Evolutionary conservation across 35 echinoderm and acorn worm species (phyloP).

Genomic region (Chiridota heheva): DNA sequence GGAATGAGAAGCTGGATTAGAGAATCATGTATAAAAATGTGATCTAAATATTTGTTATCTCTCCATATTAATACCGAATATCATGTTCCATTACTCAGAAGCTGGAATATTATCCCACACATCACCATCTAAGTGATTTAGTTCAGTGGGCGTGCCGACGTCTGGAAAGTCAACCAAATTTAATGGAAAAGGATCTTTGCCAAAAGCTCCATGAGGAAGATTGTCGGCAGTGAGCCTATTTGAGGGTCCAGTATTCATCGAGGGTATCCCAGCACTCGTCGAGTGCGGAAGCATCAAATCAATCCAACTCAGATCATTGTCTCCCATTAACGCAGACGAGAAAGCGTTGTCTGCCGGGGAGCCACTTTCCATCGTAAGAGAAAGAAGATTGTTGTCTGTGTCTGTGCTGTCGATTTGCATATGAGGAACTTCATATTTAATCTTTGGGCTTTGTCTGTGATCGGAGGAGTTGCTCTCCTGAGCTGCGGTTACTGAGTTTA

Average conservation of each 20-base stretch:
- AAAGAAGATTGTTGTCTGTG: constrained; percentile 30
- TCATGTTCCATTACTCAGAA: constrained; percentile 47
- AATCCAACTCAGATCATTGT: constrained; percentile 83
- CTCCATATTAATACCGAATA: constrained; percentile 11
- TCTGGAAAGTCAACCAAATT: constrained; percentile 85
- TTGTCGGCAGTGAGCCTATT: constrained; percentile 27
- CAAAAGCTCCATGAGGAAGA: constrained; percentile 46
- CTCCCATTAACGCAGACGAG: constrained; percentile 21
- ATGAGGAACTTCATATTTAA: constrained; percentile 47
- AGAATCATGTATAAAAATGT: constrained; percentile 12
- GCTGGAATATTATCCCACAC: constrained; percentile 94
- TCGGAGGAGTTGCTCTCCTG: not conserved
- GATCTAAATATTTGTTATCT: not conserved
- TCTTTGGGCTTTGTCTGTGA: constrained; percentile 40
- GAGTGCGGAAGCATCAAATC: constrained; percentile 69
- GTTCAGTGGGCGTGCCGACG: constrained; percentile 63
- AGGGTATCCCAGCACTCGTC: constrained; percentile 32
- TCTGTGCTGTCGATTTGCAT: constrained; percentile 63
- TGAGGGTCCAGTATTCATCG: constrained; percentile 57
- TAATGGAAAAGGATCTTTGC: constrained; percentile 80
- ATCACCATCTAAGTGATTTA: constrained; percentile 90
- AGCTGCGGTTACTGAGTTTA: not conserved
- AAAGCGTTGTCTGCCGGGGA: constrained; percentile 51
- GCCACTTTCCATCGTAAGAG: constrained; percentile 32
- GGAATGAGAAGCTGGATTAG: not conserved